Evolutionary conservation across 2,888 invertebrate species (phyloP).

Genomic region (Torymus tubicola): DNA sequence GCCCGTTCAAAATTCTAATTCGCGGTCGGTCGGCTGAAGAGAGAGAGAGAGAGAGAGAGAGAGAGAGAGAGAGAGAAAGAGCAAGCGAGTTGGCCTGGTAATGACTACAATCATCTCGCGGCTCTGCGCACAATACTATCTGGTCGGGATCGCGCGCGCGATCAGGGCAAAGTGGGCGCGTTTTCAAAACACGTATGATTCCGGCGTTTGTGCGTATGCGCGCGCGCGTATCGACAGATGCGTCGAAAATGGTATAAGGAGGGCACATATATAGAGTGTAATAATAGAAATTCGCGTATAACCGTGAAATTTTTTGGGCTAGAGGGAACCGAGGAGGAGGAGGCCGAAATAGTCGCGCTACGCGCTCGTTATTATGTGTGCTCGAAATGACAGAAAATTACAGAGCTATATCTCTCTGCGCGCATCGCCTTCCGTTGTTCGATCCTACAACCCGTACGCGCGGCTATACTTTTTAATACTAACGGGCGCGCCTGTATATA

Average conservation of each 20-base stretch:
- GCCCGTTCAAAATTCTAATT: slow-evolving; percentile 65
- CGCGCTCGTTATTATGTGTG: slow-evolving; percentile 27
- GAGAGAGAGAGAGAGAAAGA: slow-evolving; percentile 41
- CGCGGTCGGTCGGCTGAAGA: slow-evolving; percentile 59
- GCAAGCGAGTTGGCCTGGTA: slow-evolving; percentile 60
- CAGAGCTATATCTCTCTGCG: slow-evolving; percentile 4
- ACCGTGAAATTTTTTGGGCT: too few species aligned
- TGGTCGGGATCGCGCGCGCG: slow-evolving; percentile 44
- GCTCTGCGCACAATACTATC: slow-evolving; percentile 68
- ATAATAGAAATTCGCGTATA: too few species aligned
- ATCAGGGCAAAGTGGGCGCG: slow-evolving; percentile 65
- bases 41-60: slow-evolving; percentile 25
- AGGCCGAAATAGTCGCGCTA: slow-evolving; percentile 4
- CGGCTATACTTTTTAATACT: background rate
- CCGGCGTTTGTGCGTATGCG: slow-evolving; percentile 54
- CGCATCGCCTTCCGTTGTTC: slow-evolving; percentile 45
- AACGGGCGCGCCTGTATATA: too few species aligned
- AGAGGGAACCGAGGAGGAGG: too few species aligned
- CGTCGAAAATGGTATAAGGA: background rate
- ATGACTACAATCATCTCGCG: slow-evolving; percentile 73
- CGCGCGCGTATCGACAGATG: slow-evolving; percentile 55
- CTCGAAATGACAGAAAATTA: slow-evolving; percentile 56
- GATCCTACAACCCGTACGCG: background rate
- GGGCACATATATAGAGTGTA: too few species aligned
- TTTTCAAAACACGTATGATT: slow-evolving; percentile 70